These are phyloP conservation scores for Noctua pronuba DNA, from an alignment of 2,888 invertebrate species.

Conservation along the genomic window DNA sequence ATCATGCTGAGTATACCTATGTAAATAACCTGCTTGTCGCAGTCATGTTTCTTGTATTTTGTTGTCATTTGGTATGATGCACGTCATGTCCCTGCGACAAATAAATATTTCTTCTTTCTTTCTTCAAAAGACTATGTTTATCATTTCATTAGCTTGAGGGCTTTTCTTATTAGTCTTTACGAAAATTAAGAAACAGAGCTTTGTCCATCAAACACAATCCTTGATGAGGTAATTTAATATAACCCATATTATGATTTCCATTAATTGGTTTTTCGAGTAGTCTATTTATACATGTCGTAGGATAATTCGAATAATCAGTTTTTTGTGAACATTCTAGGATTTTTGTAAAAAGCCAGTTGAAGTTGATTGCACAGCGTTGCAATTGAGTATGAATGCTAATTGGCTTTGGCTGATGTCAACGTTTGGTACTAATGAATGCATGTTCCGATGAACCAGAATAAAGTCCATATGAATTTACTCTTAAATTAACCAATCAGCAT, in stretches of 20 bases:
- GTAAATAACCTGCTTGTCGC: too few species aligned
- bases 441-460: background rate
- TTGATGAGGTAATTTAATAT: conserved; percentile 15
- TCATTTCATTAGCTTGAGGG: conserved; percentile 29
- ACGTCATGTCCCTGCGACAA: too few species aligned
- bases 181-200: conserved; percentile 4
- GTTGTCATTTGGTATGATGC: too few species aligned
- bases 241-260: background rate
- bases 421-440: background rate
- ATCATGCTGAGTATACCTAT: too few species aligned
- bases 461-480: background rate
- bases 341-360: background rate
- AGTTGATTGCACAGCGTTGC: background rate
- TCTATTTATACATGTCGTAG: background rate
- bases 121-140: conserved; percentile 15
- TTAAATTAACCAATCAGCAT: background rate
- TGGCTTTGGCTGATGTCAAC: background rate
- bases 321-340: background rate
- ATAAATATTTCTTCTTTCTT: too few species aligned
- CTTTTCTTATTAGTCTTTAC: conserved; percentile 8
- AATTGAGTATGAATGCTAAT: background rate
- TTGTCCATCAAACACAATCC: conserved; percentile 10
- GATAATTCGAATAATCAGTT: background rate
- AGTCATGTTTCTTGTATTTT: too few species aligned
- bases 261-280: background rate